Percentiles rank a stretch among this genome's conserved stretches.
Evolutionary conservation across 2,888 invertebrate species (phyloP).

Genomic region (Melinopterus prodromus): DNA sequence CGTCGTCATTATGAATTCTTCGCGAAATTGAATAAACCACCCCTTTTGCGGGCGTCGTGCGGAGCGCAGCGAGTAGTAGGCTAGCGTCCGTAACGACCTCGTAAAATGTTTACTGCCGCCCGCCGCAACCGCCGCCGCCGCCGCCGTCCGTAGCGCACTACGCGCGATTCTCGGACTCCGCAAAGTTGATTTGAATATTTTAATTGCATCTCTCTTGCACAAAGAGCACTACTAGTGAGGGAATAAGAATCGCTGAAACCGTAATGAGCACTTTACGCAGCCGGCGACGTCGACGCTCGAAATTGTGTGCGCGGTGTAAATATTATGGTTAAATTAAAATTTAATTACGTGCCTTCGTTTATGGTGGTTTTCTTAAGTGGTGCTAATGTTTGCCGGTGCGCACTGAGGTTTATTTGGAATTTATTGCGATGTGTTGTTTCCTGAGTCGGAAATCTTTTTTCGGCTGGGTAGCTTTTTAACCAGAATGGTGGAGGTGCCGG

Average conservation of each 20-base stretch:
- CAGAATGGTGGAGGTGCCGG: too few species aligned
- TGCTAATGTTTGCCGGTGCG: neutral
- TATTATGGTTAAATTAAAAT: conserved; percentile 26
- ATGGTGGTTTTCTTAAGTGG: neutral
- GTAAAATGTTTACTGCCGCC: conserved; percentile 23
- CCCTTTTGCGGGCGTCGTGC: conserved; percentile 33
- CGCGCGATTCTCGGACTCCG: conserved; percentile 23
- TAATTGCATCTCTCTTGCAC: conserved; percentile 46
- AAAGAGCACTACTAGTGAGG: conserved; percentile 16
- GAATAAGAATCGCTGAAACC: conserved; percentile 4
- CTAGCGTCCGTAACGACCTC: conserved; percentile 30
- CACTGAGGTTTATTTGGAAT: neutral
- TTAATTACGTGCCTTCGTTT: conserved; percentile 9
- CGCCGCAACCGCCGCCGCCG: neutral
- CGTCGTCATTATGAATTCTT: conserved; percentile 42
- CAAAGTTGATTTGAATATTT: conserved; percentile 53
- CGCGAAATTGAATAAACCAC: conserved; percentile 43
- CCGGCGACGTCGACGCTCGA: neutral
- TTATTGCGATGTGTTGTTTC: neutral
- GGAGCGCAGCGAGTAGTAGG: conserved; percentile 38
- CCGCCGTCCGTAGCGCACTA: conserved; percentile 7
- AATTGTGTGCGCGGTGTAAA: conserved; percentile 13
- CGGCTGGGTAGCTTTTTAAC: too few species aligned
- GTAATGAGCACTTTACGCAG: conserved; percentile 8
- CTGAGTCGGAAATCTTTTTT: neutral